Percentiles rank a stretch among this genome's conserved stretches.
Conservation (phyloP, 2,797 vertebrate species). For the Calcarius lapponicus region DNA sequence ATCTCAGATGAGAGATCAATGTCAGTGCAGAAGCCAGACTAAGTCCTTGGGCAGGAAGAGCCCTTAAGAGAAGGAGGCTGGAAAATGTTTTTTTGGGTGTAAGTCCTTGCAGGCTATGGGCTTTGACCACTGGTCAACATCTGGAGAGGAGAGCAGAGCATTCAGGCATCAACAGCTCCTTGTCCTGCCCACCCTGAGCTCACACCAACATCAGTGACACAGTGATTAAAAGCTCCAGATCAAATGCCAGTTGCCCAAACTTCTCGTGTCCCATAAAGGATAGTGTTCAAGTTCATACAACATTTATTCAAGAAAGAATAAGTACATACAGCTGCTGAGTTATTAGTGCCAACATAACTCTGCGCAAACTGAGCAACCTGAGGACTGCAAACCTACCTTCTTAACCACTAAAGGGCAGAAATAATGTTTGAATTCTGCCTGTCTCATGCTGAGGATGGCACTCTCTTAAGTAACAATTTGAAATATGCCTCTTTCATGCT, state of each 20-base stretch:
- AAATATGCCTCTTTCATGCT: background rate
- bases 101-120: background rate
- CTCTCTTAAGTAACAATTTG: background rate
- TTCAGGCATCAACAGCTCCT: background rate
- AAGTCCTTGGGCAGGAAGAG: background rate
- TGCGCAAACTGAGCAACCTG: background rate
- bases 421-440: background rate
- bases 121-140: background rate
- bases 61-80: background rate
- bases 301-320: background rate
- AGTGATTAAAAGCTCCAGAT: background rate
- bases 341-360: background rate
- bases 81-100: background rate
- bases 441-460: background rate
- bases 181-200: background rate
- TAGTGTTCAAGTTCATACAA: background rate
- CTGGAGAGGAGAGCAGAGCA: background rate
- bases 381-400: background rate
- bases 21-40: background rate
- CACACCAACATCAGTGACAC: background rate
- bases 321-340: background rate
- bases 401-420: background rate
- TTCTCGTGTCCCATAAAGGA: background rate
- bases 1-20: background rate
- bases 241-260: background rate